Evolutionary conservation across 2,797 vertebrate genomes (phyloP), one percentile per base, ranked within the genome.

Genomic region (Crax fasciolata): DNA sequence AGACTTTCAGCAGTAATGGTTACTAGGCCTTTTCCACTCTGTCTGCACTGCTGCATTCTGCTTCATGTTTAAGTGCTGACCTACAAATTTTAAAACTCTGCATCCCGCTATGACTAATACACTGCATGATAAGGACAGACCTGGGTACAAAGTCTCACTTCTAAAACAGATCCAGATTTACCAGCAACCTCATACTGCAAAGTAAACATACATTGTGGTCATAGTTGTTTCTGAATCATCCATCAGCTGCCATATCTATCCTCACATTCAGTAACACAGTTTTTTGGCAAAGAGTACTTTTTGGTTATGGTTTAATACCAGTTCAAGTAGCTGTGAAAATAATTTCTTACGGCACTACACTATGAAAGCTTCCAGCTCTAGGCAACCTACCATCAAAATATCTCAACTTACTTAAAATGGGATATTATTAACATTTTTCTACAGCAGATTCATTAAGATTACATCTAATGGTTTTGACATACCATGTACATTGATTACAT

Each of bases 71-170:
- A 68, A 85, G n/a, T 67, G 74, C 39, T 70, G n/a, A 89, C 49
- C 25, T 38, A 70, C 3, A 30, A 19, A 84, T 73, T 84, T 75
- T 84, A 51, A 39, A 90, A 70, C 58, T 71, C 49, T 0, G 0
- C 3, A 4, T 58, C 38, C 51, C 30, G 39, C 48, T 71, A 46
- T 94, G 87, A 93, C 79, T 82, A 90, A 89, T 16, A 48, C 11
- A 17, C 51, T 57, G 51, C 52, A 38, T 0, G 24, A 30, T 66
- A 87, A 88, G 28, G 58, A 71, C 81, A 88, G 38, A 66, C 19
- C 28, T 49, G 24, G 51, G 80, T 89, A 93, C 87, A 91, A 96
- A 88, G 72, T 79, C 74, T 62, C 27, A 55, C 23, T 62, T 87
- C 49, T 75, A 65, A 87, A 89, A 27, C 55, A 88, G 84, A 79